phyloP scores from a whole-genome alignment of 2,797 vertebrate genomes.

The Podarcis lilfordi region DNA sequence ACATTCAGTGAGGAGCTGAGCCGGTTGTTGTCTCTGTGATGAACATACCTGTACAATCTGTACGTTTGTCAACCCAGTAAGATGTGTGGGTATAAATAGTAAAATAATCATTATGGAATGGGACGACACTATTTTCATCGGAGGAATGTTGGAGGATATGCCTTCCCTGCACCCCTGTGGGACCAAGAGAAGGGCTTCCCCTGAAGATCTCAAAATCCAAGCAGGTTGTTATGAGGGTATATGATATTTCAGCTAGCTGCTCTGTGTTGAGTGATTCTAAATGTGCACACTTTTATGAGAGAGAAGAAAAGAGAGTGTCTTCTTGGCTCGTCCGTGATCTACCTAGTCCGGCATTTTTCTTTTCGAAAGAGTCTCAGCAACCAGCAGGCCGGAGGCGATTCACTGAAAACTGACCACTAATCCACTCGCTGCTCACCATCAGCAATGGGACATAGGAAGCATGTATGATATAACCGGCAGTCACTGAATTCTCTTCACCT shows the following conservation, averaged over 20 bases:
- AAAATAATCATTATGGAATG: too few species aligned
- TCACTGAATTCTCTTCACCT: not conserved
- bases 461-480: not conserved
- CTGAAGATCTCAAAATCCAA: too few species aligned
- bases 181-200: not conserved
- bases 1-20: not conserved
- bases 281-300: not conserved
- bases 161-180: too few species aligned
- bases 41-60: not conserved
- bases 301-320: not conserved
- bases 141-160: too few species aligned
- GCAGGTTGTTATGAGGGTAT: too few species aligned
- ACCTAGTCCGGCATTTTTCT: not conserved
- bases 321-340: not conserved
- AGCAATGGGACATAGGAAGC: not conserved
- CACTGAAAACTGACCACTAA: not conserved
- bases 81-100: too few species aligned
- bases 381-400: not conserved
- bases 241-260: not conserved
- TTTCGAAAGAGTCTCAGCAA: not conserved
- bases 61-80: too few species aligned
- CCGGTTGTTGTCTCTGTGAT: not conserved
- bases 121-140: too few species aligned
- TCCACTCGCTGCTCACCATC: not conserved
- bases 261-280: not conserved